phyloP scores from a whole-genome alignment of 2,888 invertebrate species.

The Lasius fuliginosus region DNA sequence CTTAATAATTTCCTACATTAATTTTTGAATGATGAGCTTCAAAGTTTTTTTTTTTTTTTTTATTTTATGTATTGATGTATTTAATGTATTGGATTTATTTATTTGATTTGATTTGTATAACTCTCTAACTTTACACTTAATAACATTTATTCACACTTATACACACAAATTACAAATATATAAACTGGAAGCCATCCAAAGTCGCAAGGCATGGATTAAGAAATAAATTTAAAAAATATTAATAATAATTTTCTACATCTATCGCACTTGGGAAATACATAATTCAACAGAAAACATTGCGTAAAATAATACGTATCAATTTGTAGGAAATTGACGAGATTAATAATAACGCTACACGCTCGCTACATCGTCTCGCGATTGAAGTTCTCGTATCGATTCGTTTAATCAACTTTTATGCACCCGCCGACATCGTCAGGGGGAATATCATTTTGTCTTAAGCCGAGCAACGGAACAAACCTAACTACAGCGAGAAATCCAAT shows the following conservation, averaged over 20 bases:
- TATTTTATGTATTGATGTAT: too few relatives aligned
- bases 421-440: constrained; percentile 5
- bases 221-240: too few relatives aligned
- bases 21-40: too few relatives aligned
- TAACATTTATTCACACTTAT: too few relatives aligned
- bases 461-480: constrained; percentile 39
- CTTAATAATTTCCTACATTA: background rate
- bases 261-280: background rate
- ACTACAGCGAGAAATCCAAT: constrained; percentile 47
- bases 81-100: too few relatives aligned
- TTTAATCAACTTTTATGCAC: constrained; percentile 48
- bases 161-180: too few relatives aligned
- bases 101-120: too few relatives aligned
- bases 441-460: constrained; percentile 47
- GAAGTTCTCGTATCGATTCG: constrained; percentile 31
- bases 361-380: constrained; percentile 21
- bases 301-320: background rate
- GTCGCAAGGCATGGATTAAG: too few relatives aligned
- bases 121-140: too few relatives aligned
- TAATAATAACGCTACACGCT: background rate
- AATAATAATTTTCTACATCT: background rate
- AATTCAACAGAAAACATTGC: background rate
- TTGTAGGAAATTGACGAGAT: background rate
- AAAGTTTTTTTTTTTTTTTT: too few relatives aligned
- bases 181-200: too few relatives aligned